A percentile compares a stretch with the other conserved stretches of the same genome.
Conservation (phyloP, 2,113 vertebrate genomes). For the Chaetodon trifascialis region DNA sequence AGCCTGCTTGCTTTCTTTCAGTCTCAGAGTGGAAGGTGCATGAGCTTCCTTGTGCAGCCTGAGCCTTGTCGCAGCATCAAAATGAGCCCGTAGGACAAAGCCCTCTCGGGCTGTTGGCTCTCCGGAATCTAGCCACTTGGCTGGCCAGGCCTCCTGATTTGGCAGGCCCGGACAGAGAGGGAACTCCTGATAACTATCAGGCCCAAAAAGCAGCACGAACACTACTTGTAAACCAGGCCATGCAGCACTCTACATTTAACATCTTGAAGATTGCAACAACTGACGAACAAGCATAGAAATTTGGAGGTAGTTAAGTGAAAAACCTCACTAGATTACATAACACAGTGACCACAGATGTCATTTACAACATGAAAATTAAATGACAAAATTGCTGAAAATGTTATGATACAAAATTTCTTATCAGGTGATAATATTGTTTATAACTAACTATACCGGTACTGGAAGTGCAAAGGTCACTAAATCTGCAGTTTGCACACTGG, state of each 20-base stretch:
- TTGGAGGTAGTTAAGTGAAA: neutral
- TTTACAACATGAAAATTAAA: neutral
- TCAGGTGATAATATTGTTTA: neutral
- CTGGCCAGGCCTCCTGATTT: constrained; percentile 58
- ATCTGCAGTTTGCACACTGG: neutral
- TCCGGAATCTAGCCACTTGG: constrained; percentile 76
- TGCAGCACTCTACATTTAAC: neutral
- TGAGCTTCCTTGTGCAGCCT: constrained; percentile 51
- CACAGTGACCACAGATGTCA: neutral
- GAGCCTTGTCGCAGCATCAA: constrained; percentile 69
- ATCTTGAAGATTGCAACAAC: constrained; percentile 9
- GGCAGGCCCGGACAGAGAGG: constrained; percentile 51
- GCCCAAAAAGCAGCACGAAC: constrained; percentile 19
- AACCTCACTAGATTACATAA: neutral
- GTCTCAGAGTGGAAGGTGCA: constrained; percentile 55
- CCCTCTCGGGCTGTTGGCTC: constrained; percentile 73
- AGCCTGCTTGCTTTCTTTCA: constrained; percentile 40
- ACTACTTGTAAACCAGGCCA: constrained; percentile 50
- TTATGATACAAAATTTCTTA: neutral
- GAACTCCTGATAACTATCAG: constrained; percentile 62
- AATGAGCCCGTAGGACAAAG: constrained; percentile 77
- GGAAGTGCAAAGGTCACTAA: neutral
- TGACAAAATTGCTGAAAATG: neutral
- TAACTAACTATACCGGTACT: neutral
- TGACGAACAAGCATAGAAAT: neutral